phyloP scores from a whole-genome alignment of 2,888 invertebrate genomes.

The Cataglyphis livida region DNA sequence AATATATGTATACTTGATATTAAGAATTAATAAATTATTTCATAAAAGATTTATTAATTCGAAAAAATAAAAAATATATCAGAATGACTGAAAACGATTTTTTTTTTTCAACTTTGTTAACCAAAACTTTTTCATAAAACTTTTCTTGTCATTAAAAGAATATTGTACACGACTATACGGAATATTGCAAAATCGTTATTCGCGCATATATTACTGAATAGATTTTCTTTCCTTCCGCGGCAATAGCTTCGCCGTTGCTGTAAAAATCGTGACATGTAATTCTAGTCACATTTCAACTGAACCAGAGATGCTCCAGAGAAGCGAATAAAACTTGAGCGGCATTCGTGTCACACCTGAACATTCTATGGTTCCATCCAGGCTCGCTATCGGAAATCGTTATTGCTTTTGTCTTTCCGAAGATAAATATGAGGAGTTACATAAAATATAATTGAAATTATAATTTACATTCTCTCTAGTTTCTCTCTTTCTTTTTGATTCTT shows the following conservation, averaged over 20 bases:
- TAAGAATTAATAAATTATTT: constrained; percentile 16
- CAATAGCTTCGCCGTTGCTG: constrained; percentile 22
- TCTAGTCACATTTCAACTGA: constrained; percentile 52
- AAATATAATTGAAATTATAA: constrained; percentile 41
- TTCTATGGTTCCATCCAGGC: constrained; percentile 11
- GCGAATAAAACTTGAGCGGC: constrained; percentile 46
- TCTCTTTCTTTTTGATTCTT: background rate
- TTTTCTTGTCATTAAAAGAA: background rate
- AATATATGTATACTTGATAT: background rate
- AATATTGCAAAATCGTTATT: constrained; percentile 40
- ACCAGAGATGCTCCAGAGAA: constrained; percentile 11
- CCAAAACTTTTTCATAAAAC: background rate
- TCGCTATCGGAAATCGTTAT: constrained; percentile 54
- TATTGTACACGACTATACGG: background rate
- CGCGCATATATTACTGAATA: constrained; percentile 32
- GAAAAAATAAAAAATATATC: background rate
- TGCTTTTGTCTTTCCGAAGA: constrained; percentile 38
- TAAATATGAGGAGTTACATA: constrained; percentile 16
- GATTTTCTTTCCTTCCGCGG: constrained; percentile 22
- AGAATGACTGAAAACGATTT: background rate
- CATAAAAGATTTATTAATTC: background rate
- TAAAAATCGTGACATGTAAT: constrained; percentile 51
- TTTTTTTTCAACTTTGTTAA: background rate
- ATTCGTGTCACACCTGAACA: constrained; percentile 49
- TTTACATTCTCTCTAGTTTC: background rate